These are phyloP conservation scores for Carterocephalus palaemon DNA, from an alignment of 2,888 invertebrate genomes.

Conservation along the genomic window DNA sequence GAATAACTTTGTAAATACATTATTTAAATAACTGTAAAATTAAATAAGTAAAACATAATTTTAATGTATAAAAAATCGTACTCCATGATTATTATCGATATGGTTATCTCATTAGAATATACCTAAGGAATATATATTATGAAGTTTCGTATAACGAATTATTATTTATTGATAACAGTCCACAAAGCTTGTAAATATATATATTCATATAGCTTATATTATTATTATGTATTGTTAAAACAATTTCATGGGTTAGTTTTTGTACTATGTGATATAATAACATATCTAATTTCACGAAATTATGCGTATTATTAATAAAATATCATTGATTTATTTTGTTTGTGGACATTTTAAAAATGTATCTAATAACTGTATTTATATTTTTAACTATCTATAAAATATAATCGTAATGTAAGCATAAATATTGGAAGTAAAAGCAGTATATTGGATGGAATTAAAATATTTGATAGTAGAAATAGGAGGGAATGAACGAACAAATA, in stretches of 20 bases:
- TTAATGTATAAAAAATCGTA: no score
- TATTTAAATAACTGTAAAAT: no score
- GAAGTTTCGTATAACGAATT: conserved; percentile 20
- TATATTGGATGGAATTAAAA: not conserved
- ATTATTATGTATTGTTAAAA: not conserved
- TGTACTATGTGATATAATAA: conserved; percentile 19
- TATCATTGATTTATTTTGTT: conserved; percentile 9
- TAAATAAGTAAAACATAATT: no score
- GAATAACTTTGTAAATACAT: no score
- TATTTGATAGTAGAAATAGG: not conserved
- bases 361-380: no score
- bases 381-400: conserved; percentile 6
- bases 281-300: conserved; percentile 21
- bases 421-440: not conserved
- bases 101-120: not conserved
- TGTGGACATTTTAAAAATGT: not conserved
- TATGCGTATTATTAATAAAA: not conserved
- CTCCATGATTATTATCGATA: no score
- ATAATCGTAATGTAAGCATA: conserved; percentile 19
- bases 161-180: conserved; percentile 6
- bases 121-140: not conserved
- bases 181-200: conserved; percentile 5
- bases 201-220: not conserved
- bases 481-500: conserved; percentile 1
- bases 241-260: not conserved